Conservation (phyloP, 1,140 invertebrate genomes). For the Nixonia krombeini region DNA sequence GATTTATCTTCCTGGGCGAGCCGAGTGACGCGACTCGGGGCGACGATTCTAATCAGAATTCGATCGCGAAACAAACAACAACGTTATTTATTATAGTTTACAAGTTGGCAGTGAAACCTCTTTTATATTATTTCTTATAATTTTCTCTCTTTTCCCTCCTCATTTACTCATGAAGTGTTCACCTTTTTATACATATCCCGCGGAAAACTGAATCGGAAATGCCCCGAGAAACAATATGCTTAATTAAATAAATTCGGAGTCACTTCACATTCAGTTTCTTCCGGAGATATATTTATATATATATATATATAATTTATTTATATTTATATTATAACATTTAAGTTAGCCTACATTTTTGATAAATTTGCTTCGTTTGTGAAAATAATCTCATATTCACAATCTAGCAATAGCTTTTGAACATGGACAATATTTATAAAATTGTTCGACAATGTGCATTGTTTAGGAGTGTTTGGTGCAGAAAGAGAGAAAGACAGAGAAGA, state of each 20-base stretch:
- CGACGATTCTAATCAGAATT: conserved; percentile 25
- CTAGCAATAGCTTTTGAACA: conserved; percentile 49
- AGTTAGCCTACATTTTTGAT: conserved; percentile 46
- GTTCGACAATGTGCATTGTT: conserved; percentile 40
- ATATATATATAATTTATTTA: conserved; percentile 43
- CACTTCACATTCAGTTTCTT: conserved; percentile 25
- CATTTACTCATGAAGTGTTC: conserved; percentile 12
- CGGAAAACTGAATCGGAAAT: conserved; percentile 19
- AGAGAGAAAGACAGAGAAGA: conserved; percentile 7
- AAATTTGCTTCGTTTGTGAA: conserved; percentile 50
- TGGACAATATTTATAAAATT: conserved; percentile 51
- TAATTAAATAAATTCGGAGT: no score
- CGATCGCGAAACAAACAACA: conserved; percentile 31
- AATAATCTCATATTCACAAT: conserved; percentile 50
- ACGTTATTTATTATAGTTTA: conserved; percentile 32
- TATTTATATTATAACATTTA: conserved; percentile 46
- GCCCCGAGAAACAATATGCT: conserved; percentile 14
- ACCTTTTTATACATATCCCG: conserved; percentile 1
- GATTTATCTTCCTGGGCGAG: conserved; percentile 21
- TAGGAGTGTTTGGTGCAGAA: conserved; percentile 31
- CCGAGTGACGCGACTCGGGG: conserved; percentile 19
- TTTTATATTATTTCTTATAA: conserved; percentile 23
- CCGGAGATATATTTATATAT: conserved; percentile 44
- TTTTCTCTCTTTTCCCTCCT: conserved; percentile 12
- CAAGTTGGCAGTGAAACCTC: conserved; percentile 45